A percentile compares a stretch with the other conserved stretches of the same genome.
Conservation (phyloP, 1,140 invertebrate species). For the Drosophila simulans region DNA sequence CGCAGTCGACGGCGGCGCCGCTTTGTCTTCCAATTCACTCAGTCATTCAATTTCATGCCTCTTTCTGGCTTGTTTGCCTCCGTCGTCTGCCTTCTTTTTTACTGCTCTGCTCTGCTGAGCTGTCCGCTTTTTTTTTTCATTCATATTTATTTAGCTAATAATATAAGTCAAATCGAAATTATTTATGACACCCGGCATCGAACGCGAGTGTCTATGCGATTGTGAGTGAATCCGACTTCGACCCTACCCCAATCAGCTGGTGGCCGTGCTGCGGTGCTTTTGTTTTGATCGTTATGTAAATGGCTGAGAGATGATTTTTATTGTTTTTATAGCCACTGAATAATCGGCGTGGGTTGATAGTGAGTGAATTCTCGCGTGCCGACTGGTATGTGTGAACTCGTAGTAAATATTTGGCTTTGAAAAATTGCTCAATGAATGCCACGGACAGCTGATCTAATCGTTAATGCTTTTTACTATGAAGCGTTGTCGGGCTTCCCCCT, state of each 20-base stretch:
- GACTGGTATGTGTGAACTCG: slow-evolving; percentile 14
- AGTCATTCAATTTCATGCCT: slow-evolving; percentile 71
- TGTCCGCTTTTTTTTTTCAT: slow-evolving; percentile 40
- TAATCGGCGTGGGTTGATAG: slow-evolving; percentile 52
- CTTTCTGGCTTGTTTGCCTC: slow-evolving; percentile 54
- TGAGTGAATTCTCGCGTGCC: slow-evolving; percentile 26
- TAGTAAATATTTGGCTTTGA: slow-evolving; percentile 51
- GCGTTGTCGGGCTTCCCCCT: too few relatives aligned
- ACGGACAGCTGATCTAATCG: slow-evolving; percentile 49
- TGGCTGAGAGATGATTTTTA: slow-evolving; percentile 73
- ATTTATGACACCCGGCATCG: slow-evolving; percentile 79
- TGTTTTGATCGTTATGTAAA: slow-evolving; percentile 82
- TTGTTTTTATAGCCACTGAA: slow-evolving; percentile 63
- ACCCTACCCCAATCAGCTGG: slow-evolving; percentile 54
- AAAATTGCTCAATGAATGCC: slow-evolving; percentile 32
- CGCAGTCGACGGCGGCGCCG: slow-evolving; percentile 58
- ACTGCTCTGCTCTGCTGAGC: slow-evolving; percentile 8
- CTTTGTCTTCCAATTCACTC: slow-evolving; percentile 62
- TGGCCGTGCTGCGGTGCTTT: slow-evolving; percentile 26
- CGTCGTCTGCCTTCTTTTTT: slow-evolving; percentile 27
- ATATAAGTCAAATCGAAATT: slow-evolving; percentile 81
- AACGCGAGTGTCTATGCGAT: slow-evolving; percentile 11
- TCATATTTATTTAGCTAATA: slow-evolving; percentile 82
- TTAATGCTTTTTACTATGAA: neutral
- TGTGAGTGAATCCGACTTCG: slow-evolving; percentile 22